A percentile compares a stretch with the other conserved stretches of the same genome.
These are phyloP conservation scores for Tenebrosternarchus preto DNA, from an alignment of 2,113 vertebrate genomes.

Conservation along the genomic window DNA sequence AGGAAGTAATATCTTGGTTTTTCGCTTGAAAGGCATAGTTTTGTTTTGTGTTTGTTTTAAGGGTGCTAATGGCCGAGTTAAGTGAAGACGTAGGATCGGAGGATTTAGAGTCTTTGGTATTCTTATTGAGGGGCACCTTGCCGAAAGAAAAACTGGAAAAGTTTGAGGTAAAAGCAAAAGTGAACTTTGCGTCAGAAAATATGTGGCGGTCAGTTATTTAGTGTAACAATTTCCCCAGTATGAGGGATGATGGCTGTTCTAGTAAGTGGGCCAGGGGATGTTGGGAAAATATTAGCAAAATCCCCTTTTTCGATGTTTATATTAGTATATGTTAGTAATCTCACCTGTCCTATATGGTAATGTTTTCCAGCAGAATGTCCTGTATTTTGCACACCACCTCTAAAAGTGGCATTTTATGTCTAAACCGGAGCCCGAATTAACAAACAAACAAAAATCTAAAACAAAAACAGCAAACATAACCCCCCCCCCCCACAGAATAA, in stretches of 20 bases:
- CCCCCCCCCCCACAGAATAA: too few relatives aligned
- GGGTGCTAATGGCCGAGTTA: constrained; percentile 83
- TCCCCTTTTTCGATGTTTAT: not conserved
- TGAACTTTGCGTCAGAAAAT: not conserved
- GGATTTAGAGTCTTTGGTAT: constrained; percentile 79
- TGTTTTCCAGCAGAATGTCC: not conserved
- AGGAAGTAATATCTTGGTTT: not conserved
- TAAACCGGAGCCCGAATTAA: too few relatives aligned
- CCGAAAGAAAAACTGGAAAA: constrained; percentile 73
- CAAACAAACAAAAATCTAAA: too few relatives aligned
- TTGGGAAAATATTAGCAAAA: constrained; percentile 2
- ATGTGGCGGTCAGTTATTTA: not conserved
- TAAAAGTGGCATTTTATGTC: too few relatives aligned
- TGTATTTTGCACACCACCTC: not conserved
- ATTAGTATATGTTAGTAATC: not conserved
- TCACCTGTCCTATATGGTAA: not conserved
- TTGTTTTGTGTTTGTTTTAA: constrained; percentile 52
- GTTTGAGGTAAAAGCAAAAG: constrained; percentile 73
- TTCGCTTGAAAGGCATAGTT: too few relatives aligned
- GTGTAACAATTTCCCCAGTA: not conserved
- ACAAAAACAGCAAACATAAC: too few relatives aligned
- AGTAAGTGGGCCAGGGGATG: not conserved
- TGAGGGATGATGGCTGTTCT: not conserved
- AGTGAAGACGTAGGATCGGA: constrained; percentile 78
- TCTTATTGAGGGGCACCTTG: constrained; percentile 73